Evolutionary conservation across 30 jellyfish, hydroid and myxozoan genomes (phyloP).

Genomic region (Pelagia noctiluca): DNA sequence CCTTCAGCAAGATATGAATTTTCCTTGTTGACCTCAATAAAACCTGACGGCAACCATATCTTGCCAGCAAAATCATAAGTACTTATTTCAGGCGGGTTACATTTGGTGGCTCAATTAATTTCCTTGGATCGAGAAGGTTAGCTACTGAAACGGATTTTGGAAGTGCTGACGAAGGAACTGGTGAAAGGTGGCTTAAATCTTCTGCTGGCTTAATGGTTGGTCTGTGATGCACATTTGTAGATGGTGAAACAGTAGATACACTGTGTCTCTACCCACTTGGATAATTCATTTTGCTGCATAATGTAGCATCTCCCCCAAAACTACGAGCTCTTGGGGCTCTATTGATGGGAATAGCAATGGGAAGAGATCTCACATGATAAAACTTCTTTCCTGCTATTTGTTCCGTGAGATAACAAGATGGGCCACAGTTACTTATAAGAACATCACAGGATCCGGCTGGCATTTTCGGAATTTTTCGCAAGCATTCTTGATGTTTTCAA

Average conservation of each 20-base stretch:
- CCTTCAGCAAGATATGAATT: conserved; percentile 29
- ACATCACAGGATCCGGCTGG: conserved; percentile 51
- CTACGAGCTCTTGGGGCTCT: conserved; percentile 30
- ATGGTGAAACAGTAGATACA: not conserved
- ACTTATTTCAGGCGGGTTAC: conserved; percentile 15
- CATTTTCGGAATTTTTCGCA: conserved; percentile 43
- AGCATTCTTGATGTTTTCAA: conserved; percentile 43
- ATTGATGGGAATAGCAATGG: conserved; percentile 4
- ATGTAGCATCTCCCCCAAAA: conserved; percentile 13
- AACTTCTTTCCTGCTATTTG: conserved; percentile 25
- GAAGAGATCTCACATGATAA: conserved; percentile 12
- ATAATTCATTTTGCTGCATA: not conserved
- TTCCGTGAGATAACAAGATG: conserved; percentile 26
- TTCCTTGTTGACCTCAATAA: conserved; percentile 13
- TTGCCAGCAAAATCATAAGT: conserved; percentile 22
- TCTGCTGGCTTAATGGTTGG: conserved; percentile 31
- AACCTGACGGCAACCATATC: conserved; percentile 8
- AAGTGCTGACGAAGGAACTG: conserved; percentile 21
- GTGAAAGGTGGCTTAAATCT: conserved; percentile 15
- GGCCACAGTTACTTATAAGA: conserved; percentile 38
- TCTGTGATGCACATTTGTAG: conserved; percentile 16
- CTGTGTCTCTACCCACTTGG: conserved; percentile 14
- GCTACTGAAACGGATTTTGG: conserved; percentile 38
- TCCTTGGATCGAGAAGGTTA: conserved; percentile 17
- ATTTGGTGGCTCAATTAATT: conserved; percentile 28